Evolutionary conservation across 2,113 vertebrate genomes (phyloP).

Genomic region (Melanostigma gelatinosum): DNA sequence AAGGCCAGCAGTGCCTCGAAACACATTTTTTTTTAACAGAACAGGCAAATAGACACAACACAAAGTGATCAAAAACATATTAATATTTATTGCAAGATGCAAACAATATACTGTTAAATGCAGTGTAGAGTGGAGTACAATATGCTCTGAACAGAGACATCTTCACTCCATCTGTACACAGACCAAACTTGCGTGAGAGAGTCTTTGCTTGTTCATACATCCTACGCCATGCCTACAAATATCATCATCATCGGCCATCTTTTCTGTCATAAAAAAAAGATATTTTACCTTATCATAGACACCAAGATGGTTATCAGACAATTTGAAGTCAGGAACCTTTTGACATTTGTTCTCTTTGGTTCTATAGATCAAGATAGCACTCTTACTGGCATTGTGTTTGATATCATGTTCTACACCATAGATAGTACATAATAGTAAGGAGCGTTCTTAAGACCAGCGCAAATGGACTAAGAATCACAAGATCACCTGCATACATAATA

Average conservation of each 20-base stretch:
- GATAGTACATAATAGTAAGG: background rate
- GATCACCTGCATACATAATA: background rate
- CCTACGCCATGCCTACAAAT: no score
- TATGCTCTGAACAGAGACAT: background rate
- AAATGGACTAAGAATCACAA: background rate
- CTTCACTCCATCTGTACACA: background rate
- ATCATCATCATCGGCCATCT: no score
- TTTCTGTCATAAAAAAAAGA: background rate
- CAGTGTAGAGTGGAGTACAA: background rate
- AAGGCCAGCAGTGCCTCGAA: no score
- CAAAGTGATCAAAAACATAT: no score
- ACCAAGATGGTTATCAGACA: background rate
- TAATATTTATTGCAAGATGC: no score
- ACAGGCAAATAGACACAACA: no score
- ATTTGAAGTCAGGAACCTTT: background rate
- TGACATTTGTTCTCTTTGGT: background rate
- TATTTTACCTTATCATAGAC: background rate
- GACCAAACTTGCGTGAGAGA: background rate
- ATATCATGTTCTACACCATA: slow-evolving; percentile 1
- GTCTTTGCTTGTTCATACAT: no score
- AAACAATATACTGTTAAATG: no score
- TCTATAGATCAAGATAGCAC: background rate
- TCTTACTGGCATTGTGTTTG: background rate
- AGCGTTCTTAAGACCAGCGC: background rate
- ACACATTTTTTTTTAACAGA: no score